A percentile compares a stretch with the other conserved stretches of the same genome.
These are phyloP conservation scores for Tenthredo amoena DNA, from an alignment of 2,888 invertebrate genomes.

Conservation along the genomic window DNA sequence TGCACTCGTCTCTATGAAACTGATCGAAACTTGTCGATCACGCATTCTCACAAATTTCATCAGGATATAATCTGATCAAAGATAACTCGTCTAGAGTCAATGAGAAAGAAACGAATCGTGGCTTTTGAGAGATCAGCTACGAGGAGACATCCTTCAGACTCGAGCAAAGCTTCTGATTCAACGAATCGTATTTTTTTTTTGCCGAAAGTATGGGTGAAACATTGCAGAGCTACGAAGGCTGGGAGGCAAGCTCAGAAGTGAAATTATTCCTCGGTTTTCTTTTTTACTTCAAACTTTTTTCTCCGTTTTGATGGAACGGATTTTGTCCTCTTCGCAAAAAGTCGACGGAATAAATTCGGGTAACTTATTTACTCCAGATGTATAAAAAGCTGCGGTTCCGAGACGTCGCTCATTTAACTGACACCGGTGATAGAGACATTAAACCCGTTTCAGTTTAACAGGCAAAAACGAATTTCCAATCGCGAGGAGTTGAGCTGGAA, in stretches of 20 bases:
- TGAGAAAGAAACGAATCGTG: not conserved
- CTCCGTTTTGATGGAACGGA: not conserved
- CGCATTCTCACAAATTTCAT: constrained; percentile 23
- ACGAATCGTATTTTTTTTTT: not conserved
- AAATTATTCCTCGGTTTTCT: not conserved
- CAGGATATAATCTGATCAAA: not conserved
- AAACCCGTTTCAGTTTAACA: constrained; percentile 59
- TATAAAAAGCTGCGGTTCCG: not conserved
- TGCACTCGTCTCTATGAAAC: not conserved
- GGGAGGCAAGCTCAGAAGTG: not conserved
- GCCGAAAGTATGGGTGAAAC: not conserved
- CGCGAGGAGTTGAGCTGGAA: constrained; percentile 48
- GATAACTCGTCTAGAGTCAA: not conserved
- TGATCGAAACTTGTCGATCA: constrained; percentile 19
- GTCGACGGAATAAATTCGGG: not conserved
- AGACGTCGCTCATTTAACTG: constrained; percentile 12
- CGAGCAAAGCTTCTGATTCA: not conserved
- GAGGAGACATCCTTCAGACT: not conserved
- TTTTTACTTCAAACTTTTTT: constrained; percentile 9
- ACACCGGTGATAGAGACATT: constrained; percentile 69
- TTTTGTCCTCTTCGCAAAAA: not conserved
- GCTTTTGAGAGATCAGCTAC: not conserved
- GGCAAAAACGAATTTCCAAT: constrained; percentile 64
- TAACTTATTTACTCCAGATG: not conserved
- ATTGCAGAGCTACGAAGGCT: not conserved